Base-by-base conservation (phyloP, 2,113 vertebrate genomes). In the Tricholaema leucomelas region DNA sequence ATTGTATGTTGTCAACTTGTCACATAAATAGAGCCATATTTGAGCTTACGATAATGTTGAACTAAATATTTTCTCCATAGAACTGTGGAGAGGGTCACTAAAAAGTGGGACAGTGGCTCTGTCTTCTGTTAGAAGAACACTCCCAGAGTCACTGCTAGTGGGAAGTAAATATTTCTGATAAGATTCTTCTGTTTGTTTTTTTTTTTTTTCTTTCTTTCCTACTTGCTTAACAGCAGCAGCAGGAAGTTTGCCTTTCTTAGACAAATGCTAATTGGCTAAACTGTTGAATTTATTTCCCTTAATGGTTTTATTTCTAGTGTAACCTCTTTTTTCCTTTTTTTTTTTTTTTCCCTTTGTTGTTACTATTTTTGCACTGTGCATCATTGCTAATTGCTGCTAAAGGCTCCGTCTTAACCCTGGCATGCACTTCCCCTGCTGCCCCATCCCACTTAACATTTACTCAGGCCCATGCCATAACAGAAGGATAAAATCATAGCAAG, bases 1-100 rank as follows among this genome's bases (percentile, higher is more conserved):
- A 98, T 98, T 98, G 97, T 98, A 97, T 97, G 97, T 98, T 98
- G 97, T 98, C 97, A 98, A 97, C 97, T 97, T 98, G 97, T 98
- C 98, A 97, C 96, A 97, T 97, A 98, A 98, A 97, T 98, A 97
- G 97, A 98, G 97, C 97, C 96, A 95, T 97, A 97, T 96, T 97
- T 96, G 90, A 95, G 93, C 94, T 97, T 94, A 93, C 35, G 16
- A 97, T 97, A 97, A 98, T 96, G 97, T 97, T 96, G 95, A 96
- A 97, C 96, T 96, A 97, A 97, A 91, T 89, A 92, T 96, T 95
- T 96, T 96, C 87, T 87, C 61, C 69, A 90, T 84, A 60, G 89
- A 96, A 97, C 93, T 95, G 93, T 88, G 15, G 52, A 93, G 77
- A 96, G 93, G 96, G 97, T 77, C 96, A 61, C 75, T 48, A 76